Percentiles rank a stretch among this genome's conserved stretches.
phyloP scores from a whole-genome alignment of 2,797 vertebrate species.

The Denticeps clupeoides region DNA sequence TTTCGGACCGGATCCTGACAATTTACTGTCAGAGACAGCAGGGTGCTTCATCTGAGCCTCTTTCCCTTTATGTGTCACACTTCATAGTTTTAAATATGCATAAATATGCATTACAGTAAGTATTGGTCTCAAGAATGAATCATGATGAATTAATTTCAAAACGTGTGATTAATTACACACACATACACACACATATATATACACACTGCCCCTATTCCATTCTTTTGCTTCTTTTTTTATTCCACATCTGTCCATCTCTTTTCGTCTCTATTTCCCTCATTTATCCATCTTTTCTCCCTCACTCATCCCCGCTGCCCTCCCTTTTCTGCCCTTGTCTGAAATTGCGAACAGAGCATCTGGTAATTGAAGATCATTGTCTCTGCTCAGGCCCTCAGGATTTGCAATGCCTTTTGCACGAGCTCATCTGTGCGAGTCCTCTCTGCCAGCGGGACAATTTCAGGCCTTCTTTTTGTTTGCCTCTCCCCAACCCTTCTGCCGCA shows the following conservation, averaged over 20 bases:
- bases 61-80: too few relatives aligned
- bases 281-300: conserved; percentile 19
- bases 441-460: conserved; percentile 39
- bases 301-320: conserved; percentile 21
- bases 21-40: too few relatives aligned
- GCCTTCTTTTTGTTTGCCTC: conserved; percentile 33
- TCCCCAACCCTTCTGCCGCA: conserved; percentile 18
- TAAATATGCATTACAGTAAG: too few relatives aligned
- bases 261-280: conserved; percentile 18
- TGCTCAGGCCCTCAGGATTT: conserved; percentile 56
- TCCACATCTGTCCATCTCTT: conserved; percentile 22
- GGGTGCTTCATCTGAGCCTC: too few relatives aligned
- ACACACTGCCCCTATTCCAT: background rate
- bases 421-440: conserved; percentile 41
- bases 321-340: conserved; percentile 52
- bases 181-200: conserved; percentile 5
- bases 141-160: too few relatives aligned
- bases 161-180: too few relatives aligned
- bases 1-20: too few relatives aligned
- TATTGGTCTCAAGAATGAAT: too few relatives aligned
- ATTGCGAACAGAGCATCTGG: conserved; percentile 59
- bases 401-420: conserved; percentile 36
- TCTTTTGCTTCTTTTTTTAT: background rate
- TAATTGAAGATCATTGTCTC: conserved; percentile 75
- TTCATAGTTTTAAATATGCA: too few relatives aligned